Percentiles rank a stretch among this genome's conserved stretches.
These are phyloP conservation scores for Darevskia mixta DNA, from an alignment of 2,797 vertebrate species.

Conservation along the genomic window DNA sequence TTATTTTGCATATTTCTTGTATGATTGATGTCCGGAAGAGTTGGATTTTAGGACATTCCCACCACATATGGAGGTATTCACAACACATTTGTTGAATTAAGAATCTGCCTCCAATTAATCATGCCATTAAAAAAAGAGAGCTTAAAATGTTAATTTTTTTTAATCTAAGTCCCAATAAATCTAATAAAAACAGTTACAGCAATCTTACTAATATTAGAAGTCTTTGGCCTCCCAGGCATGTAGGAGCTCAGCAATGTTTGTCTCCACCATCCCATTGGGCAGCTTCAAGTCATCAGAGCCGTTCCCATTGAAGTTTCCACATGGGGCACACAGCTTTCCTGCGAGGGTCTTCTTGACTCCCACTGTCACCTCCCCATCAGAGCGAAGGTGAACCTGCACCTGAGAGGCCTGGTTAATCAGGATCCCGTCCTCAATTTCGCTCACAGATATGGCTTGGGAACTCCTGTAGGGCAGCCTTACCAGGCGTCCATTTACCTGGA, in stretches of 20 bases:
- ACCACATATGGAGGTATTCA: no score
- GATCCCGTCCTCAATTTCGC: slow-evolving; percentile 42
- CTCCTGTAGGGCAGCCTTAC: slow-evolving; percentile 75
- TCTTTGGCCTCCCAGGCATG: slow-evolving; percentile 65
- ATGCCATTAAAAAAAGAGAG: no score
- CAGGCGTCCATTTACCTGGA: slow-evolving; percentile 82
- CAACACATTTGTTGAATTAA: no score
- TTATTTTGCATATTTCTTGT: no score
- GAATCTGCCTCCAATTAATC: no score
- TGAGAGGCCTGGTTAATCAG: slow-evolving; percentile 80
- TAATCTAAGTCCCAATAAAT: neutral
- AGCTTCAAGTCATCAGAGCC: slow-evolving; percentile 81
- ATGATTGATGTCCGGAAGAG: no score
- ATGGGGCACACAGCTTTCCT: slow-evolving; percentile 84
- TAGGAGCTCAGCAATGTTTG: slow-evolving; percentile 41
- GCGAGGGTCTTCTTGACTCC: slow-evolving; percentile 77
- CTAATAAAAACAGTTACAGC: neutral
- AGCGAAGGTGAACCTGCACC: slow-evolving; percentile 81
- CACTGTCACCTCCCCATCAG: slow-evolving; percentile 70
- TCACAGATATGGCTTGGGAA: slow-evolving; percentile 54
- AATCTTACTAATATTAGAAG: slow-evolving; percentile 53
- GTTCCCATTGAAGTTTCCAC: slow-evolving; percentile 87
- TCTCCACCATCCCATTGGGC: slow-evolving; percentile 60
- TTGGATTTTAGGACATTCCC: no score
- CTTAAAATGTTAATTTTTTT: neutral